Evolutionary conservation across 2,797 vertebrate species (phyloP), one percentile per base, ranked within the genome.

Genomic region (Neosalanx taihuensis): DNA sequence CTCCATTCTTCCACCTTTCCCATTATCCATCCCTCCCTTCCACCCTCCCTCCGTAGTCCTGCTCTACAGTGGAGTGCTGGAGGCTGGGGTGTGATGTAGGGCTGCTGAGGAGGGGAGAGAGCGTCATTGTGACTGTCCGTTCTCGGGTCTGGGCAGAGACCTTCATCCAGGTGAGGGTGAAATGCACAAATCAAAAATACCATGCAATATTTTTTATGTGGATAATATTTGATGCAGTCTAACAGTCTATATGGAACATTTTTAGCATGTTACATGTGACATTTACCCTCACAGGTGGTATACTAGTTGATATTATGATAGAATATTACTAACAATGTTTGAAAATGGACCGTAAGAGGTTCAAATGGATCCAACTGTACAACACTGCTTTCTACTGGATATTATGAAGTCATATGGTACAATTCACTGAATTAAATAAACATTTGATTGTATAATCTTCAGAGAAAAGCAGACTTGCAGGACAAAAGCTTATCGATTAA

Each of bases 71-170:
- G 1, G 92, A 95, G 41, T 97, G 96, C 74, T 95, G 96, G 90
- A 83, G 76, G 74, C 83, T 98, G 70, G 89, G 76, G 67, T 98
- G 96, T 74, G 76, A 90, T 5, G 90, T 94, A 0, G 94, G 93
- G 46, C 76, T 88, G 35, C 77, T 97, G 76, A 85, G 93, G 69
- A 90, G 88, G 71, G 94, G 93, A 29, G 88, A 86, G 76, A 93
- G 92, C 4, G 89, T 82, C 23, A 94, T 93, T 73, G 85, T 98
- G 68, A 89, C 83, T 0, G 81, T 97, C 1, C 90, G 90, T 78
- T 96, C 94, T 76, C 93, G 92, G 41, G 70, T 97, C 70, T 94
- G 94, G 94, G 93, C 93, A 17, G 90, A 94, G 79, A 94, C 94
- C 17, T 95, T 94, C 81, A 85, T 92, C 0, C 91, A 94, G 90